Evolutionary conservation across 2,113 vertebrate species (phyloP), one percentile per base, ranked within the genome.

Genomic region (Triplophysa dalaica): DNA sequence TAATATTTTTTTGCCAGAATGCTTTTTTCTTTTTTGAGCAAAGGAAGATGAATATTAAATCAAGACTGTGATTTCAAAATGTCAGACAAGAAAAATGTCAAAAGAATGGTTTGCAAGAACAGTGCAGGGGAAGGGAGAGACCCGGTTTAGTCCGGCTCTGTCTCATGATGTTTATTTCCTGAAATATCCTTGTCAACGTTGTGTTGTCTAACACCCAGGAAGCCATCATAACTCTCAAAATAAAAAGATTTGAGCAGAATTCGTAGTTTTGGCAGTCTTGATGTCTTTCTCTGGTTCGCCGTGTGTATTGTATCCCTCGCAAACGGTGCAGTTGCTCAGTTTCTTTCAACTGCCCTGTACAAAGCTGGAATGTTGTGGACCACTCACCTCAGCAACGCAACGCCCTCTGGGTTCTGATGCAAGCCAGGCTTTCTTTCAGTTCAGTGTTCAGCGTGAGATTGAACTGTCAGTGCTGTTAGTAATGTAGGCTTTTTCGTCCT

Each of bases 261-360:
- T 19, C 38, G 11, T 21, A 38, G 26, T 21, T 21, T 29, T 19
- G n/a, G 69, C 69, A 56, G 54, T 7, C 26, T 54, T 45, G 19
- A 72, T 58, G 50, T 73, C 54, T 73, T 73, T 73, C 43, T 61
- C 13, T 73, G 8, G 19, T 41, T 73, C 5, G 5, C 58, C 6
- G 33, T 16, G 22, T 73, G 19, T 21, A 38, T 58, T 56, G 33
- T 4, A 60, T 26, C n/a, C 33, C 54, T 60, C 22, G 33, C 54
- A 60, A 73, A 73, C 54, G 13, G 29, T 41, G 29, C 7, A 16
- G 12, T 60, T 9, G 13, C 29, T 73, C 17, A 1, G 13, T 73
- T 43, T 41, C n/a, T 43, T 60, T 73, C 11, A 14, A 38, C 70
- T 16, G 12, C 22, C 70, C 54, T 16, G 19, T 43, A 60, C n/a